Evolutionary conservation across 2,888 invertebrate genomes (phyloP).

Genomic region (Watsonalla binaria): DNA sequence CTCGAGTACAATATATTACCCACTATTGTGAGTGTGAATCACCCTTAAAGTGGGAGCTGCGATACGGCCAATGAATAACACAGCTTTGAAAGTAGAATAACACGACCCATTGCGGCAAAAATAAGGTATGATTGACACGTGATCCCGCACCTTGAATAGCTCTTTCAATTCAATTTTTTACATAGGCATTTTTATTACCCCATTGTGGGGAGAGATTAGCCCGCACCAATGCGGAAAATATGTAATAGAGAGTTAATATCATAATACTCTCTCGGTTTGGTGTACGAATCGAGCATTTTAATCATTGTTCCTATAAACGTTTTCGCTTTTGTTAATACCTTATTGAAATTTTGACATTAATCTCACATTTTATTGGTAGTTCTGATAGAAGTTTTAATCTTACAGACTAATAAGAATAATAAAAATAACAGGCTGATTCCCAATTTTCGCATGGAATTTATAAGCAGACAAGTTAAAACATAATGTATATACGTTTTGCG

Average conservation of each 20-base stretch:
- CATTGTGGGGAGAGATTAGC: conserved; percentile 59
- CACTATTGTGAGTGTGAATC: conserved; percentile 48
- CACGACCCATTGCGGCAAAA: conserved; percentile 59
- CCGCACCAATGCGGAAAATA: conserved; percentile 63
- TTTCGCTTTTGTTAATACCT: not conserved
- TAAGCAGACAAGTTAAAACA: conserved; percentile 3
- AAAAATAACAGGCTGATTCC: too few species aligned
- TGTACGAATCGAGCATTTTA: conserved; percentile 38
- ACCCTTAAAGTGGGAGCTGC: conserved; percentile 49
- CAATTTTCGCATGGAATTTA: not conserved
- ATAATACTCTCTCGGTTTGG: conserved; percentile 40
- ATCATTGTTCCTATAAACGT: conserved; percentile 15
- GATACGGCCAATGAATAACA: conserved; percentile 73
- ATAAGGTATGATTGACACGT: conserved; percentile 72
- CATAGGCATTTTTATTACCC: conserved; percentile 59
- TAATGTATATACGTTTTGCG: conserved; percentile 17
- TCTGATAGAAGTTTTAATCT: too few species aligned
- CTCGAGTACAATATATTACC: conserved; percentile 45
- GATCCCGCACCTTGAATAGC: conserved; percentile 58
- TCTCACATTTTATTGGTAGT: too few species aligned
- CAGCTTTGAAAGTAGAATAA: conserved; percentile 65
- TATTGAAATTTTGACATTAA: too few species aligned
- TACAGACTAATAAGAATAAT: too few species aligned
- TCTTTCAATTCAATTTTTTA: conserved; percentile 54
- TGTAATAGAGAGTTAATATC: conserved; percentile 63